phyloP scores from a whole-genome alignment of 2,113 vertebrate species.

The Gymnobelideus leadbeateri region DNA sequence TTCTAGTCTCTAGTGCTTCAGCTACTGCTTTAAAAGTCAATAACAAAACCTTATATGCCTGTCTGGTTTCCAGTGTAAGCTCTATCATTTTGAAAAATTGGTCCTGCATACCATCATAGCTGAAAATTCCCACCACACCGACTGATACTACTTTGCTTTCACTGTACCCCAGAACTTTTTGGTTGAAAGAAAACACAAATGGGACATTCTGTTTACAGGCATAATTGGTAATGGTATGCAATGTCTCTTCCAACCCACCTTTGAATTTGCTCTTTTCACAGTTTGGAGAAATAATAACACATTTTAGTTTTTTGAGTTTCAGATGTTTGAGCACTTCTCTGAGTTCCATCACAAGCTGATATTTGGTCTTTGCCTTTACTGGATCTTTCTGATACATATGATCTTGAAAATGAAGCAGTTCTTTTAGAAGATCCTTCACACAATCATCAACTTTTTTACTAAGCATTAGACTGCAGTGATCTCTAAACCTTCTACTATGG shows the following conservation, averaged over 20 bases:
- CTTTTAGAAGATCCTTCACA: constrained; percentile 92
- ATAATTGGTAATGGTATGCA: constrained; percentile 93
- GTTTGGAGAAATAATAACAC: constrained; percentile 97
- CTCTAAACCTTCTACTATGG: constrained; percentile 96
- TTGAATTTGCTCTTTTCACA: constrained; percentile 97
- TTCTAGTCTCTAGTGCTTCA: constrained; percentile 60
- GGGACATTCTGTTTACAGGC: constrained; percentile 95
- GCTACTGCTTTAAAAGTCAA: constrained; percentile 81
- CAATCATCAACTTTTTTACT: constrained; percentile 96
- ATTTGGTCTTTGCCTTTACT: constrained; percentile 96
- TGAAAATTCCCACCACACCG: constrained; percentile 98
- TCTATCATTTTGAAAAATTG: constrained; percentile 96
- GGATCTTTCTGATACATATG: constrained; percentile 97
- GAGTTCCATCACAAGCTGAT: constrained; percentile 96
- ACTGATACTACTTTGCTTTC: constrained; percentile 97
- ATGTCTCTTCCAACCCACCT: constrained; percentile 97
- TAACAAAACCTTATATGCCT: constrained; percentile 92
- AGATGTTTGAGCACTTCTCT: constrained; percentile 97
- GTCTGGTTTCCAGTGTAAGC: constrained; percentile 92
- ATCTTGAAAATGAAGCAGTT: constrained; percentile 97
- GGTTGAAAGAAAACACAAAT: constrained; percentile 95
- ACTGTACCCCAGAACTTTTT: constrained; percentile 95
- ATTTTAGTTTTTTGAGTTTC: constrained; percentile 94
- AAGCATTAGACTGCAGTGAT: constrained; percentile 97
- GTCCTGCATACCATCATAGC: constrained; percentile 98